phyloP scores from a whole-genome alignment of 2,888 invertebrate genomes.

The Idaea biselata region DNA sequence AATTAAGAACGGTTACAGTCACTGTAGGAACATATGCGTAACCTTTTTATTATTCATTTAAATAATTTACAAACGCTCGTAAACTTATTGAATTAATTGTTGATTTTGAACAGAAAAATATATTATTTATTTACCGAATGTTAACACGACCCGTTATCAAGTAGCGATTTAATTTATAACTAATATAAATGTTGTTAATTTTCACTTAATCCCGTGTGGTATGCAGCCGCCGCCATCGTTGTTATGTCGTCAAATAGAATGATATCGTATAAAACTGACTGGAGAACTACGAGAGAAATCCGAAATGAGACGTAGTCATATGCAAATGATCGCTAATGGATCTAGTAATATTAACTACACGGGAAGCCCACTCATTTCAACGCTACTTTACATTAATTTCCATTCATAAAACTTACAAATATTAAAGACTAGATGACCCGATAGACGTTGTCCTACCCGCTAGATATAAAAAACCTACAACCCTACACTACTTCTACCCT shows the following conservation, averaged over 20 bases:
- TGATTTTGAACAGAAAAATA: conserved; percentile 17
- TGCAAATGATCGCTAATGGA: conserved; percentile 60
- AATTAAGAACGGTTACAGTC: conserved; percentile 10
- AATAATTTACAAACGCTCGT: conserved; percentile 15
- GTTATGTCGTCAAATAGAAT: conserved; percentile 32
- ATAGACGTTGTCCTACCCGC: too few relatives aligned
- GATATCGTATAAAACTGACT: conserved; percentile 39
- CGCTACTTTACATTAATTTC: conserved; percentile 58
- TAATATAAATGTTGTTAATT: conserved; percentile 60
- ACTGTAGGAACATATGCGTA: conserved; percentile 7
- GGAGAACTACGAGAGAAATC: conserved; percentile 53
- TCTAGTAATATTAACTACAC: conserved; percentile 46
- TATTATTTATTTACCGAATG: conserved; percentile 40
- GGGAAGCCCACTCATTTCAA: conserved; percentile 45
- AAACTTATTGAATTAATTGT: conserved; percentile 25
- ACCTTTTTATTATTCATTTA: conserved; percentile 18
- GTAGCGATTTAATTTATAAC: conserved; percentile 47
- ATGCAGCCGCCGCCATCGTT: conserved; percentile 18
- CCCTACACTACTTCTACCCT: too few relatives aligned
- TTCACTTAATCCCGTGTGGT: conserved; percentile 55
- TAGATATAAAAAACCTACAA: too few relatives aligned
- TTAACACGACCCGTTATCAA: conserved; percentile 42
- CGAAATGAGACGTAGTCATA: conserved; percentile 55
- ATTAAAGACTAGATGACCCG: too few relatives aligned
- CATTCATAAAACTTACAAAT: conserved; percentile 42